Evolutionary conservation across 2,888 invertebrate genomes (phyloP).

Genomic region (Chymomyza caudatula): DNA sequence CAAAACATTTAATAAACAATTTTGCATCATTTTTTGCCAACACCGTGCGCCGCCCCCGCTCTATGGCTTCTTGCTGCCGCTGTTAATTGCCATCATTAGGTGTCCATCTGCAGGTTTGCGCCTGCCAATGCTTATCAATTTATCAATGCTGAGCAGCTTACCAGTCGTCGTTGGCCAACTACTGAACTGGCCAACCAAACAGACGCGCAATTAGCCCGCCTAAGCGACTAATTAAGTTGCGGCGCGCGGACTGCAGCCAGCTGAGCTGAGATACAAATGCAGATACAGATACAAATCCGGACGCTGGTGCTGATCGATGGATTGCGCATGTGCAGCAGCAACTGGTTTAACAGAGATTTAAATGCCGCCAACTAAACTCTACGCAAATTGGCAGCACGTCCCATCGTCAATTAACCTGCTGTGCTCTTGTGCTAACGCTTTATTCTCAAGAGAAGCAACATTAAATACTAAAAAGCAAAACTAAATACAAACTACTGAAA

Average conservation of each 20-base stretch:
- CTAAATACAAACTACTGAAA: neutral
- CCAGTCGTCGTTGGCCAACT: neutral
- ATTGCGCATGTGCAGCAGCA: neutral
- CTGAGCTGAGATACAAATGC: neutral
- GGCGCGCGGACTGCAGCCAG: slow-evolving; percentile 14
- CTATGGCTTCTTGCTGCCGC: slow-evolving; percentile 15
- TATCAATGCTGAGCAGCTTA: slow-evolving; percentile 30
- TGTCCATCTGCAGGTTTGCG: slow-evolving; percentile 58
- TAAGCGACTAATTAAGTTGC: slow-evolving; percentile 69
- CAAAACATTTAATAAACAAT: slow-evolving; percentile 60
- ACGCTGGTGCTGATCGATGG: slow-evolving; percentile 51
- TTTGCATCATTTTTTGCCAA: slow-evolving; percentile 57
- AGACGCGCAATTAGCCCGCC: slow-evolving; percentile 57
- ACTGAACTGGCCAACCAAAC: slow-evolving; percentile 18
- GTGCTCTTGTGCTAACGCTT: neutral
- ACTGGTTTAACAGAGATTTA: neutral
- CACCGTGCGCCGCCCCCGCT: slow-evolving; percentile 25
- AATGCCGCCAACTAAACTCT: neutral
- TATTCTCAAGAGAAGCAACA: neutral
- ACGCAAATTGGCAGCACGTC: neutral
- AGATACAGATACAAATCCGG: slow-evolving; percentile 27
- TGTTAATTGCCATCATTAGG: slow-evolving; percentile 65
- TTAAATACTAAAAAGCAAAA: neutral
- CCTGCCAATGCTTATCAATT: slow-evolving; percentile 55
- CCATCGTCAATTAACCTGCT: neutral